Percentiles rank a stretch among this genome's conserved stretches.
Conservation (phyloP, 2,888 invertebrate species). For the Hydrotaea cyrtoneurina region DNA sequence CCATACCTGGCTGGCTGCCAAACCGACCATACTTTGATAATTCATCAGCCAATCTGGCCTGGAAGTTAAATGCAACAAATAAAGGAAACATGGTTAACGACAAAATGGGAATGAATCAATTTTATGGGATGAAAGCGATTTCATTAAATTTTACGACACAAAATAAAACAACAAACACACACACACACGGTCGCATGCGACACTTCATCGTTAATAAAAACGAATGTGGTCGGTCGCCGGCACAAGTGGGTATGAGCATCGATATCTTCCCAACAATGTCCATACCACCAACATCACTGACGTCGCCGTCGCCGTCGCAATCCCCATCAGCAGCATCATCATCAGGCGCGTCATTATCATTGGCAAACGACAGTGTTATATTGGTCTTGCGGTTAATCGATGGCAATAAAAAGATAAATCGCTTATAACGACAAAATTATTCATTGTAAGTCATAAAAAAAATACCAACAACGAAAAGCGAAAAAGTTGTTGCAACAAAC, state of each 20-base stretch:
- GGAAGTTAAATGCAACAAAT: slow-evolving; percentile 34
- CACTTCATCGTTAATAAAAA: slow-evolving; percentile 52
- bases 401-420: slow-evolving; percentile 76
- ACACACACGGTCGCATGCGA: slow-evolving; percentile 3
- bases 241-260: slow-evolving; percentile 27
- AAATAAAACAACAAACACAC: slow-evolving; percentile 23
- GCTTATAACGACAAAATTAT: slow-evolving; percentile 78
- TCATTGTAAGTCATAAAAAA: slow-evolving; percentile 77
- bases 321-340: slow-evolving; percentile 31
- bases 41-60: slow-evolving; percentile 94
- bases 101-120: slow-evolving; percentile 54
- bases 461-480: slow-evolving; percentile 37
- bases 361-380: slow-evolving; percentile 65
- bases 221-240: slow-evolving; percentile 54
- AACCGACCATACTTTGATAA: slow-evolving; percentile 93
- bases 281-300: slow-evolving; percentile 17
- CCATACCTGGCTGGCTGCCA: slow-evolving; percentile 95
- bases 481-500: slow-evolving; percentile 51
- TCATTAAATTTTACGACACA: slow-evolving; percentile 60
- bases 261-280: slow-evolving; percentile 16
- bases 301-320: background rate
- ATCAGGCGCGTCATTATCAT: slow-evolving; percentile 51
- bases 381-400: slow-evolving; percentile 68
- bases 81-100: slow-evolving; percentile 26
- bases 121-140: slow-evolving; percentile 55